Evolutionary conservation across 2,888 invertebrate genomes (phyloP), one percentile per base, ranked within the genome.

Genomic region (Phyllotreta striolata): DNA sequence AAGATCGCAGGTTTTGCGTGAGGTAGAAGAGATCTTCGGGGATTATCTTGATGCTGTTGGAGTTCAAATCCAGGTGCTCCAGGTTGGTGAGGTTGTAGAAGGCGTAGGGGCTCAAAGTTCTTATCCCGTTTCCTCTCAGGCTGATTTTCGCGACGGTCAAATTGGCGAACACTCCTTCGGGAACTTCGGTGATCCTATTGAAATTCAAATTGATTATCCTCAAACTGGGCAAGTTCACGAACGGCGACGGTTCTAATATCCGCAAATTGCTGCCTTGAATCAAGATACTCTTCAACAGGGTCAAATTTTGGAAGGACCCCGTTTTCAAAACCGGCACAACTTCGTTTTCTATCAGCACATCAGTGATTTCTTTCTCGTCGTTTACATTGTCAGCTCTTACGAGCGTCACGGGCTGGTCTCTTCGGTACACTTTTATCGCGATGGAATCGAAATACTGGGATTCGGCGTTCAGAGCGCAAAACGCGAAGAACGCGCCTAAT

Each of bases 11-110:
- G 57, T 72, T 70, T 14, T 49, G 46, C 14, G 73, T 73, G 34
- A 59, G 51, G 40, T 59, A 63, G 60, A 75, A 74, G 40, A 73
- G 39, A 47, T 69, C 43, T 46, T 55, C 24, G 1, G 68, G 69
- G 60, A 75, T 47, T 13, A 13, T 51, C 13, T 62, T 39, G n/a
- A 75, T 67, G 37, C 69, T 56, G 55, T 75, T 75, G 6, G 44
- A 38, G 52, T 73, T 75, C n/a, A 75, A 66, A 65, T 75, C 73
- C 38, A 75, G 54, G 14, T 14, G 55, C 47, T 71, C 65, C 39
- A 75, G 62, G 13, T 41, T 62, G 7, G 64, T 67, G 10, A 74
- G 59, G 52, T 73, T 72, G 41, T 72, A 69, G 66, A 75, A 74
- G 3, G 72, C 67, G 13, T 64, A 54, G 6, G 57, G 38, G 40